Evolutionary conservation across 2,888 invertebrate genomes (phyloP).

Genomic region (Therioaphis trifolii): DNA sequence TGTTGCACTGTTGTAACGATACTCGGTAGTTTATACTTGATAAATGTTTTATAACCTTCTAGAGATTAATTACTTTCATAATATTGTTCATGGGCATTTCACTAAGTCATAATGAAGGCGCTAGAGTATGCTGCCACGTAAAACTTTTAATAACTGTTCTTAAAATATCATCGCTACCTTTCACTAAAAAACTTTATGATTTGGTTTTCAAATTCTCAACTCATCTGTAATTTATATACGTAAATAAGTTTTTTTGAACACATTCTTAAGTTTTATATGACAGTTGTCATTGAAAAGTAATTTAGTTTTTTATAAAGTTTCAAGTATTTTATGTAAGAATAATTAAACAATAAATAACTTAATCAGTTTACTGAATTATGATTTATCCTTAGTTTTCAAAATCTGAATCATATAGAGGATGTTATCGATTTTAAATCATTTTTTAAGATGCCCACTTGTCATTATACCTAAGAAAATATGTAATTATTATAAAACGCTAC

Average conservation of each 20-base stretch:
- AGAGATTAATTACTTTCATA: neutral
- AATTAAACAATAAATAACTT: too few species aligned
- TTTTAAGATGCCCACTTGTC: too few species aligned
- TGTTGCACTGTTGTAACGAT: too few species aligned
- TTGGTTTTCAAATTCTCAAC: neutral
- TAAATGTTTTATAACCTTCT: neutral
- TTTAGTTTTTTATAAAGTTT: neutral
- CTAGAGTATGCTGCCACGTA: neutral
- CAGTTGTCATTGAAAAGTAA: neutral
- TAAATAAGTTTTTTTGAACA: neutral
- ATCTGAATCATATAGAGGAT: neutral
- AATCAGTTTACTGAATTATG: too few species aligned
- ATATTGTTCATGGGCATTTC: neutral
- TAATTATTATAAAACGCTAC: too few species aligned
- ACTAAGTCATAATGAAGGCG: slow-evolving; percentile 2
- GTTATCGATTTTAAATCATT: neutral
- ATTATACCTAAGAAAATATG: too few species aligned
- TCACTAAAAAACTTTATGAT: slow-evolving; percentile 15
- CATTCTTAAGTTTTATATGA: neutral
- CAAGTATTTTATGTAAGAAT: too few species aligned
- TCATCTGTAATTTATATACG: neutral
- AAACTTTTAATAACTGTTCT: slow-evolving; percentile 16
- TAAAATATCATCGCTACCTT: neutral
- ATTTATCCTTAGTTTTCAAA: too few species aligned
- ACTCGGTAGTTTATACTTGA: too few species aligned